Base-by-base conservation (phyloP, 2,797 vertebrate genomes). In the Poeciliopsis paucimaculata region DNA sequence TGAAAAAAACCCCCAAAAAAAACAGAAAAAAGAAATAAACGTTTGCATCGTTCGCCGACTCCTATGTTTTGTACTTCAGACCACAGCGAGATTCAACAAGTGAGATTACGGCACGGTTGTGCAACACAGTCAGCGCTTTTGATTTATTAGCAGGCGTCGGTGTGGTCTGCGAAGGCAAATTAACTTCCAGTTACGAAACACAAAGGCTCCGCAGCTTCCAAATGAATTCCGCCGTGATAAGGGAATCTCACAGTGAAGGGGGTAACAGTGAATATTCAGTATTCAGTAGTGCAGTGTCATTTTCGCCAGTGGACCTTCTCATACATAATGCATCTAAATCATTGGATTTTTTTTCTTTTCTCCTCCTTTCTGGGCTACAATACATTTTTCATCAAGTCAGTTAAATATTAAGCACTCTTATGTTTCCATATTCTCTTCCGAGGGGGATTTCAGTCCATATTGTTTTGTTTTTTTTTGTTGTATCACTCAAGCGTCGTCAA, bases 391-490 rank as follows among this genome's bases (percentile, higher is more conserved):
- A 95, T 94, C 89, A 93, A 91, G 91, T 39, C 88, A 83, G 92
- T 95, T 80, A 95, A 95, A 95, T 94, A 95, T 95, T 95, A 93
- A 95, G 91, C 76, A 93, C 90, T 92, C 90, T 90, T 91, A 93
- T 91, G 89, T 94, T 95, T 95, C 93, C 83, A 94, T 94, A 93
- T 95, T 95, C 92, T 90, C 89, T 90, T 93, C 92, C 84, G 93
- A 93, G 83, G 82, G 82, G 76, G 75, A 86, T 82, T 91, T 93
- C 77, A 86, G 89, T 90, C 90, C 77, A 88, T 91, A 84, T 88
- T 62, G 84, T 90, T 89, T 91, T 73, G 72, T 20, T 49, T 51
- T 70, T 77, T 89, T 88, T 72, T 77, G 73, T 78, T 74, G 77
- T 83, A 85, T 91, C 77, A 60, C 78, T 86, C 10, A 31, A 2